These are phyloP conservation scores for Chondrilla cf. caribensis DNA, from an alignment of 37 sponge, comb jelly and placozoan genomes.

Conservation along the genomic window DNA sequence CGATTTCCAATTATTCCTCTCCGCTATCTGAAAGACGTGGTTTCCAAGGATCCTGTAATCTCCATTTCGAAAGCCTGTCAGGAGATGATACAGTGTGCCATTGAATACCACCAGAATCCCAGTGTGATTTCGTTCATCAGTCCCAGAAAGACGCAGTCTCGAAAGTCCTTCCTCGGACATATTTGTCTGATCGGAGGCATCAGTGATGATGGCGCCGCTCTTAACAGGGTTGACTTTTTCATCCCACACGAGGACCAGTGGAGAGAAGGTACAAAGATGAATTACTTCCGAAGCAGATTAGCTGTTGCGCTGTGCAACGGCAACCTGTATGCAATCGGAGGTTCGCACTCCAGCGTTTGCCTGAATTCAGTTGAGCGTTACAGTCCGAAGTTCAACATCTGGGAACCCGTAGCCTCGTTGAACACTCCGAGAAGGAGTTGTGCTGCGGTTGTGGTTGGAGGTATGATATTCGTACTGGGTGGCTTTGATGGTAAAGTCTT, in stretches of 20 bases:
- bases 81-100: constrained; percentile 57
- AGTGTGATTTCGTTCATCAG: constrained; percentile 44
- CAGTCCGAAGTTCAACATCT: constrained; percentile 39
- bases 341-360: constrained; percentile 41
- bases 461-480: constrained; percentile 63
- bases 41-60: constrained; percentile 27
- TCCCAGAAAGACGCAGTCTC: constrained; percentile 67
- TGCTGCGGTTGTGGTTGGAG: constrained; percentile 52
- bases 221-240: constrained; percentile 55
- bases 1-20: constrained; percentile 69
- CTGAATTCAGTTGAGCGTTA: constrained; percentile 63
- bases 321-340: constrained; percentile 75
- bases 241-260: constrained; percentile 70
- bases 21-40: constrained; percentile 38
- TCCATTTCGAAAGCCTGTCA: background rate
- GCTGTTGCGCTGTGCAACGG: constrained; percentile 53
- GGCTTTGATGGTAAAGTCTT: constrained; percentile 69
- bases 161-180: constrained; percentile 61
- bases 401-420: constrained; percentile 56
- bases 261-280: constrained; percentile 67
- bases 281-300: constrained; percentile 41
- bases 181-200: constrained; percentile 72
- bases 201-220: constrained; percentile 49
- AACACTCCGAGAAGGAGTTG: constrained; percentile 49
- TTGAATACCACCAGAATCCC: constrained; percentile 70